Evolutionary conservation across 2,888 invertebrate species (phyloP).

Genomic region (Erebia ligea): DNA sequence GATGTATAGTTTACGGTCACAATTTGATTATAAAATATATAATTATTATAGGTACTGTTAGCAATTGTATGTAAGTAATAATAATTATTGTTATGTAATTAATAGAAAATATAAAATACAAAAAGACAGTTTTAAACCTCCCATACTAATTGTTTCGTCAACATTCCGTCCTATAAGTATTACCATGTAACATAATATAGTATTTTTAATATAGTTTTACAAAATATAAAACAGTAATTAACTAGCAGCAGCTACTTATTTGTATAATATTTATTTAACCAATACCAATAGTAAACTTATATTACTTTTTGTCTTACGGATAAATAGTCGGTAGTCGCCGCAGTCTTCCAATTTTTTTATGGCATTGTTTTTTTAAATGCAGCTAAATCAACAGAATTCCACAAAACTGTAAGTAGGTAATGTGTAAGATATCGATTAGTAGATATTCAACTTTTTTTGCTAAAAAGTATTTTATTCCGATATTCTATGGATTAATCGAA

Average conservation of each 20-base stretch:
- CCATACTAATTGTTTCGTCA: conserved; percentile 41
- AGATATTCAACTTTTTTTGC: background rate
- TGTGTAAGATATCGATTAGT: conserved; percentile 2
- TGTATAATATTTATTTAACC: conserved; percentile 28
- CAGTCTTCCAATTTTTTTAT: conserved; percentile 16
- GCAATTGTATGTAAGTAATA: too few relatives aligned
- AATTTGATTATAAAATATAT: conserved; percentile 50
- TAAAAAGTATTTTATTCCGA: background rate
- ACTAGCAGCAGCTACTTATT: conserved; percentile 20
- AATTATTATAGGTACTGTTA: conserved; percentile 14
- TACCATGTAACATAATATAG: conserved; percentile 54
- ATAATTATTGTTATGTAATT: background rate
- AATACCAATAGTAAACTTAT: conserved; percentile 1
- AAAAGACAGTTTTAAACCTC: background rate
- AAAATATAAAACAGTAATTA: conserved; percentile 27
- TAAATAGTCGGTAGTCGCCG: background rate
- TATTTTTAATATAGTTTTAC: conserved; percentile 22
- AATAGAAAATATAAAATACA: background rate
- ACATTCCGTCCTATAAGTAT: conserved; percentile 76
- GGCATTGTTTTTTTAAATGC: conserved; percentile 17
- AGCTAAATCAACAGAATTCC: conserved; percentile 3
- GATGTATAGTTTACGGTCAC: conserved; percentile 48
- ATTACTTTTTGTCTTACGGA: background rate
- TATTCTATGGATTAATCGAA: background rate
- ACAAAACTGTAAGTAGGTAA: conserved; percentile 1